Base-by-base conservation (phyloP, 2,888 invertebrate species). In the Gordius sp. region DNA sequence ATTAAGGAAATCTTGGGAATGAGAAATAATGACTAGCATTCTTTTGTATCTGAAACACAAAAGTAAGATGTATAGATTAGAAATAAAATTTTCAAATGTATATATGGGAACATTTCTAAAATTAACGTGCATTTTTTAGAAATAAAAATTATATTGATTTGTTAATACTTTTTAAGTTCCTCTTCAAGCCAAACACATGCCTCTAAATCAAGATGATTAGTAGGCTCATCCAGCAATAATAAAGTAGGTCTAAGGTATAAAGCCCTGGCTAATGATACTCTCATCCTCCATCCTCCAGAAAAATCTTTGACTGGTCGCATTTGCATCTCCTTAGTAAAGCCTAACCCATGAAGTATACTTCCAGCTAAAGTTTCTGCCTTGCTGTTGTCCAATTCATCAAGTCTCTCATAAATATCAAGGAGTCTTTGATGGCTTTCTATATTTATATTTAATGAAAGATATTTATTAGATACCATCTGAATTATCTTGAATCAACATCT, bases 141-240 rank as follows among this genome's bases (percentile, higher is more conserved):
- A 16, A 57, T 58, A 16, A 18, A 25, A 60, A 57, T 20, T 13
- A 16, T 28, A n/a, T 13, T 2, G 39, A 16, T 47, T 57, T 57
- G 58, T 56, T 57, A 75, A 71, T 66, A 82, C 75, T 79, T 78
- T 73, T 85, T 86, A 47, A 97, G 75, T 72, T 97, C 93, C 68
- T 89, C 85, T 71, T 99, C 97, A 58, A 99, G 76, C 97, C 97
- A 99, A 53, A 97, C 93, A 68, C 93, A 97, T 59, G 97, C 93
- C 67, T 97, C 89, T 63, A 99, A 75, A 75, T 77, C 69, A 41
- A 76, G 64, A 64, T 73, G 73, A 61, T 73, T 74, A 4, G 73
- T 73, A 0, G 76, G 76, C 63, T 77, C 76, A 64, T 77, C 76
- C 58, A 75, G 66, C 56, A 77, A 65, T 27, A 77, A 65, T 57